phyloP scores from a whole-genome alignment of 1,140 invertebrate genomes.

The Pteromalus puparum region DNA sequence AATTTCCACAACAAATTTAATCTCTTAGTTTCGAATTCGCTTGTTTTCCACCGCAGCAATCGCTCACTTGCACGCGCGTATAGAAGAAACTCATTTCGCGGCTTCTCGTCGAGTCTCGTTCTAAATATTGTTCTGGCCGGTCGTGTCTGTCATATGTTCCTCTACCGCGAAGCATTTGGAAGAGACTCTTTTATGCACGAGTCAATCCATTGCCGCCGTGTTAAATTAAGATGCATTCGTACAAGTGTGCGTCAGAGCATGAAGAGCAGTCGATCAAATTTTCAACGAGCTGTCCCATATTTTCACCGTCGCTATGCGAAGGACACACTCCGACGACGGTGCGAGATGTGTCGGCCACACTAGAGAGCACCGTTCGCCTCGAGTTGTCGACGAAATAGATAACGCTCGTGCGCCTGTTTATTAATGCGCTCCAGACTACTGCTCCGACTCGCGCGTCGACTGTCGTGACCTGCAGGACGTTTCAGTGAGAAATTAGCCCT shows the following conservation, averaged over 20 bases:
- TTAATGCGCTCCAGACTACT: not conserved
- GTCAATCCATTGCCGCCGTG: not conserved
- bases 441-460: constrained; percentile 4
- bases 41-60: constrained; percentile 13
- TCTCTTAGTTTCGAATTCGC: constrained; percentile 37
- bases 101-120: not conserved
- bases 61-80: not conserved
- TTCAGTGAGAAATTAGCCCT: constrained; percentile 41
- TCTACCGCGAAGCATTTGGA: not conserved
- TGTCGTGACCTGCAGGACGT: not conserved
- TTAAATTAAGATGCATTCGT: not conserved
- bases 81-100: constrained; percentile 27
- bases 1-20: constrained; percentile 51
- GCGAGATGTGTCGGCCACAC: not conserved
- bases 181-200: not conserved
- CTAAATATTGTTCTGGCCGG: too few relatives aligned
- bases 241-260: too few relatives aligned
- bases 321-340: not conserved
- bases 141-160: too few relatives aligned
- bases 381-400: not conserved
- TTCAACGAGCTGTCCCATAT: not conserved
- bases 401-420: constrained; percentile 2
- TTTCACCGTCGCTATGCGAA: not conserved
- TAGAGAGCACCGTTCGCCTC: not conserved
- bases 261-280: not conserved